Conservation (phyloP, 1,140 invertebrate species). For the Whitmania pigra region DNA sequence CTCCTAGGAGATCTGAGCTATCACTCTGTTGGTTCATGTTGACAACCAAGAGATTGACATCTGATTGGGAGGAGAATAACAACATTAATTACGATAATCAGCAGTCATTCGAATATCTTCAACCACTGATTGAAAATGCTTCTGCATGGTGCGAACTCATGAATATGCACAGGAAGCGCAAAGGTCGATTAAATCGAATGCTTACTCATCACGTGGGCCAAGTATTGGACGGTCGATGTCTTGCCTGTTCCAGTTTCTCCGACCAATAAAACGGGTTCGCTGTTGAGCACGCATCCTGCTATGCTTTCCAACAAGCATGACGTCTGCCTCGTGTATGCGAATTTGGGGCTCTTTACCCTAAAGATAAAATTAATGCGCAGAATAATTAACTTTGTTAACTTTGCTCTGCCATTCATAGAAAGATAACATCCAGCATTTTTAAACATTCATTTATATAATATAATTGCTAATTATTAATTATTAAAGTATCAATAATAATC, state of each 20-base stretch:
- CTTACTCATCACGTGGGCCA: conserved; percentile 56
- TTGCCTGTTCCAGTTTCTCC: conserved; percentile 98
- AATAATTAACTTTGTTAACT: neutral
- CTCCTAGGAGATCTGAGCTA: conserved; percentile 84
- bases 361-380: neutral
- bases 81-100: neutral
- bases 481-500: no score
- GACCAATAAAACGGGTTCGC: conserved; percentile 83
- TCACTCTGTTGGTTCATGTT: conserved; percentile 99
- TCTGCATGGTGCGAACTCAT: neutral
- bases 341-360: conserved; percentile 26
- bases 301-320: conserved; percentile 71
- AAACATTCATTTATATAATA: no score
- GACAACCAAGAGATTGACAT: conserved; percentile 77
- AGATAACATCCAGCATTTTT: no score
- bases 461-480: no score
- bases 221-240: conserved; percentile 85
- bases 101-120: conserved; percentile 6
- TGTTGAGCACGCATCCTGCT: conserved; percentile 61
- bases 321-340: conserved; percentile 49
- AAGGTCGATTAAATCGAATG: neutral
- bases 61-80: conserved; percentile 34
- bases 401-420: no score
- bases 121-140: neutral
- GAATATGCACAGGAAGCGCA: neutral